Percentiles rank a stretch among this genome's conserved stretches.
Conservation (phyloP, 1,140 invertebrate genomes). For the Oscheius sp. region DNA sequence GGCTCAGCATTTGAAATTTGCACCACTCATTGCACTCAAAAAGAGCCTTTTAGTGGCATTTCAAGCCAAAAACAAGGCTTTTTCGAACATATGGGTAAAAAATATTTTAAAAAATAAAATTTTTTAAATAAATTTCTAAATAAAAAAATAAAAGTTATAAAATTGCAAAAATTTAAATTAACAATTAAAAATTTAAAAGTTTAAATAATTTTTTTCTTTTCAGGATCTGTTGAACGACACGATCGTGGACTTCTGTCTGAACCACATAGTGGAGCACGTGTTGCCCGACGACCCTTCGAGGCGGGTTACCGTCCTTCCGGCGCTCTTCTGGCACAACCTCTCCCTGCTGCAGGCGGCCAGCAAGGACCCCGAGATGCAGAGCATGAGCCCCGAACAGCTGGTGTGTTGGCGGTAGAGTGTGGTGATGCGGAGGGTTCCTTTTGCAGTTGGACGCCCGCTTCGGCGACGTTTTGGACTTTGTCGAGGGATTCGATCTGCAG, state of each 20-base stretch:
- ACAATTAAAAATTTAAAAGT: neutral
- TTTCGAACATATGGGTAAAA: neutral
- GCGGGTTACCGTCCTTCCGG: constrained; percentile 41
- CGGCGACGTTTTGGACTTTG: constrained; percentile 33
- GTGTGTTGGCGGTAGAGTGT: neutral
- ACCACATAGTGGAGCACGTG: constrained; percentile 43
- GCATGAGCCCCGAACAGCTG: neutral
- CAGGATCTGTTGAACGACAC: constrained; percentile 42
- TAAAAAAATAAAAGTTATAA: neutral
- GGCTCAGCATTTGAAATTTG: no score
- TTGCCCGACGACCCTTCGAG: constrained; percentile 33
- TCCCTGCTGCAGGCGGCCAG: constrained; percentile 14
- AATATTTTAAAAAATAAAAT: neutral
- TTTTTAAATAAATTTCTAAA: neutral
- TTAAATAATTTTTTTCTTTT: neutral
- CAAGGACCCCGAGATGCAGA: constrained; percentile 12
- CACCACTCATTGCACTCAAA: no score
- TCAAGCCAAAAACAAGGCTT: no score
- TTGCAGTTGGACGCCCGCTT: constrained; percentile 29
- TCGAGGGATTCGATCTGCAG: constrained; percentile 36
- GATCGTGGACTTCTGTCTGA: constrained; percentile 42
- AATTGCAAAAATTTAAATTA: neutral
- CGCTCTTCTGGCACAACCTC: constrained; percentile 41
- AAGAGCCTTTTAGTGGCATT: no score
- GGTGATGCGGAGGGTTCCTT: neutral